A percentile compares a stretch with the other conserved stretches of the same genome.
Evolutionary conservation across 2,113 vertebrate species (phyloP).

Genomic region (Genyomyrus donnyi): DNA sequence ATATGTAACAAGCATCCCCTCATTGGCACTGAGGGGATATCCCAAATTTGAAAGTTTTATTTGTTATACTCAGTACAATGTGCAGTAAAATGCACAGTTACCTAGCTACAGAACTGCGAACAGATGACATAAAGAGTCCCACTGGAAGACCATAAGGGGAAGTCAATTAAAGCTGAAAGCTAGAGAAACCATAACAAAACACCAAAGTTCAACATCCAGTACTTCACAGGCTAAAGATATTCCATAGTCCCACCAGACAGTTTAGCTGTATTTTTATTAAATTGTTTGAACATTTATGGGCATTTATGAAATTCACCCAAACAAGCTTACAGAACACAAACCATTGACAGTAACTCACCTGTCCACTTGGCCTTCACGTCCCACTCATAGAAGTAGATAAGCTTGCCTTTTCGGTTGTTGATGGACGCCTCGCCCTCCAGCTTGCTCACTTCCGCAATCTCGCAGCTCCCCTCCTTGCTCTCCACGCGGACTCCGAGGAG

Average conservation of each 20-base stretch:
- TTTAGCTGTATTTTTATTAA: neutral
- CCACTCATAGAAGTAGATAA: conserved; percentile 85
- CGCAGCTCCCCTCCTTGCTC: conserved; percentile 66
- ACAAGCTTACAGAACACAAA: neutral
- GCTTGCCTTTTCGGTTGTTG: conserved; percentile 82
- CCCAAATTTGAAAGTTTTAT: neutral
- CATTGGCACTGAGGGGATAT: neutral
- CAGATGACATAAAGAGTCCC: neutral
- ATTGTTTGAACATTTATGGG: neutral
- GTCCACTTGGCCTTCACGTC: conserved; percentile 70
- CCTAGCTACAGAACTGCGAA: neutral
- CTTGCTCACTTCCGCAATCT: conserved; percentile 74
- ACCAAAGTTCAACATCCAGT: neutral
- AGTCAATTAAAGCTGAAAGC: neutral
- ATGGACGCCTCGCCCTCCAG: conserved; percentile 80
- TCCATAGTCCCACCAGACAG: neutral
- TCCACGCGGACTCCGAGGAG: conserved; percentile 64
- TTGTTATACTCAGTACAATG: neutral
- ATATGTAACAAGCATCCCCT: neutral
- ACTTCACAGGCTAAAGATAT: neutral
- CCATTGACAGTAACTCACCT: conserved; percentile 51
- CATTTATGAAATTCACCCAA: neutral
- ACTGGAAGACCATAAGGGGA: neutral
- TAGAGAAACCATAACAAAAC: neutral
- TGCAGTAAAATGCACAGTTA: neutral